A percentile compares a stretch with the other conserved stretches of the same genome.
phyloP scores from a whole-genome alignment of 1,140 invertebrate species.

The Sarcophaga peregrina region DNA sequence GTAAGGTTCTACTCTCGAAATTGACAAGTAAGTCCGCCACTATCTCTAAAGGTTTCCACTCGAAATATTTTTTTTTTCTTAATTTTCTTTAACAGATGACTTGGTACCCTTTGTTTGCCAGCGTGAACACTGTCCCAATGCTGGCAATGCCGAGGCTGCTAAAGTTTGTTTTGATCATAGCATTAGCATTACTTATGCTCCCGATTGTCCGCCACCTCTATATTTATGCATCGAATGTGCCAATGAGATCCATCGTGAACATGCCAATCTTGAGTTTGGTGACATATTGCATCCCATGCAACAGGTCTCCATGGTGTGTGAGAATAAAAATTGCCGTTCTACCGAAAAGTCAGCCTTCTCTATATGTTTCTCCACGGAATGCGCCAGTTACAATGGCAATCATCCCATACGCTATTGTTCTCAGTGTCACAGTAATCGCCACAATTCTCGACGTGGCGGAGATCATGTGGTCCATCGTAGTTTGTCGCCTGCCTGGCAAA shows the following conservation, averaged over 20 bases:
- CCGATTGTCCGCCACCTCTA: slow-evolving; percentile 90
- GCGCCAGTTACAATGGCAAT: slow-evolving; percentile 95
- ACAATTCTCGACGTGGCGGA: slow-evolving; percentile 84
- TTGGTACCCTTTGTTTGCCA: slow-evolving; percentile 84
- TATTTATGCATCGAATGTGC: slow-evolving; percentile 97
- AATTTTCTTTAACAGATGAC: slow-evolving; percentile 69
- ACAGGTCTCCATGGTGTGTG: slow-evolving; percentile 93
- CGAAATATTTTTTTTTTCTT: background rate
- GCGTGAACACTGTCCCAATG: slow-evolving; percentile 85
- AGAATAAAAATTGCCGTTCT: slow-evolving; percentile 97
- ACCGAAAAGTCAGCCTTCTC: slow-evolving; percentile 93
- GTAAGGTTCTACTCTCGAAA: slow-evolving; percentile 88
- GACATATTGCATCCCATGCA: slow-evolving; percentile 95
- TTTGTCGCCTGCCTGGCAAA: slow-evolving; percentile 85
- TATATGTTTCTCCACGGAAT: slow-evolving; percentile 97
- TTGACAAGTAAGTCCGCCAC: slow-evolving; percentile 79
- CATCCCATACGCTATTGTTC: slow-evolving; percentile 94
- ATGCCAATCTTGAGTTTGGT: slow-evolving; percentile 86
- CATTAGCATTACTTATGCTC: slow-evolving; percentile 84
- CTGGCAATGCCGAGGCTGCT: slow-evolving; percentile 85
- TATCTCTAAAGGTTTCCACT: background rate
- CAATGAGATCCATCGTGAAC: slow-evolving; percentile 87
- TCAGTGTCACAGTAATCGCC: slow-evolving; percentile 89
- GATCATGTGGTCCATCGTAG: slow-evolving; percentile 92
- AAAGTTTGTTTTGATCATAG: slow-evolving; percentile 92